Conservation (phyloP, 2,113 vertebrate species). For the Aepyceros melampus region DNA sequence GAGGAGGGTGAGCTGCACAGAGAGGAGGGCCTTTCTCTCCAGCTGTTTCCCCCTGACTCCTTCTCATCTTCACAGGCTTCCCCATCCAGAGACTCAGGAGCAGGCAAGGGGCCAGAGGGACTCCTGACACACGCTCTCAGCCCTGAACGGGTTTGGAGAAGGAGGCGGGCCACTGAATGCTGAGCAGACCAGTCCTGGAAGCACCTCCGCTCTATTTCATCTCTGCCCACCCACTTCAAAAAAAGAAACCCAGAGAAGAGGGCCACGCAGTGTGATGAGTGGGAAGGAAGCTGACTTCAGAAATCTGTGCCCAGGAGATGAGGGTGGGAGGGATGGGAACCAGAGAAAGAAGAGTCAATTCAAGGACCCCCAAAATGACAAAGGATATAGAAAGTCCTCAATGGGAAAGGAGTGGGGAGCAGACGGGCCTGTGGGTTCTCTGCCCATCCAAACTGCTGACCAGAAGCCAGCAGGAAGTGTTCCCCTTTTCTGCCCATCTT, state of each 20-base stretch:
- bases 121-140: slow-evolving; percentile 9
- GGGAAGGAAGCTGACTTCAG: neutral
- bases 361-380: neutral
- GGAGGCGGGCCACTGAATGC: neutral
- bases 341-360: neutral
- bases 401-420: neutral
- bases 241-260: neutral
- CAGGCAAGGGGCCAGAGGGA: slow-evolving; percentile 51
- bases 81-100: slow-evolving; percentile 39
- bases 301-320: neutral
- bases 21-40: neutral
- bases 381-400: neutral
- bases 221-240: neutral
- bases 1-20: neutral
- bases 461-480: neutral
- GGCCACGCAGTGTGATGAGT: neutral
- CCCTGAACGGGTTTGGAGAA: neutral
- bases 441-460: neutral
- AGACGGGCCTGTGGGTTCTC: neutral
- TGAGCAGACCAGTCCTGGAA: neutral
- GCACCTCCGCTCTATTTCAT: neutral
- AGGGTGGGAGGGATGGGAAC: neutral
- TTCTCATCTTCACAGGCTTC: neutral
- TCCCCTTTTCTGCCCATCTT: neutral
- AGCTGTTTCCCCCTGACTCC: neutral